Evolutionary conservation across 2,113 vertebrate species (phyloP), one percentile per base, ranked within the genome.

Genomic region (Centropus bengalensis): DNA sequence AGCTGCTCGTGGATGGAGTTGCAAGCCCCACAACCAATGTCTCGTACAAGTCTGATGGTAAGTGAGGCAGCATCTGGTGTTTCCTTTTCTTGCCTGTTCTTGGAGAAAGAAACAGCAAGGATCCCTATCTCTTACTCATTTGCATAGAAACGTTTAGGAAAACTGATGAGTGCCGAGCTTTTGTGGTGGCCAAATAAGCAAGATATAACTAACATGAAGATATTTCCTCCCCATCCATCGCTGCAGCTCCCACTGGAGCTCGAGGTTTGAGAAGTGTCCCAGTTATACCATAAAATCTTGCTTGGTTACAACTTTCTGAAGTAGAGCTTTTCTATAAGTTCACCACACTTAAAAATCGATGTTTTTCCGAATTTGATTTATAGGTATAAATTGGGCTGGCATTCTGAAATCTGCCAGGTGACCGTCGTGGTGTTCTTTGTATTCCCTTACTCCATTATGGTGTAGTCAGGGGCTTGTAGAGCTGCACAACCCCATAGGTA

Each of bases 1-100:
- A 64, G 56, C 32, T 97, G 56, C 63, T 84, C 59, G 56, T 97
- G 27, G 93, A 98, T 27, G 95, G 93, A 9, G 55, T 90, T 28
- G 82, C 88, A 89, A 95, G 89, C 52, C 36, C 86, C 42, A 33
- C 12, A 0, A 45, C 45, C 2, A 96, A 89, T 4, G 18, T 96
- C 40, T 96, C 97, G 1, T 68, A 95, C 5, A 2, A 32, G 18
- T 70, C 93, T 91, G 30, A 78, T 76, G 93, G 97, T 98, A 83
- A 86, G 97, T 91, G 74, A 22, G 26, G 51, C 76, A 51, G 33
- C 28, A 32, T 19, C 3, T 27, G 12, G 10, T 83, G 36, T 21
- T 86, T 64, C 7, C 18, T 63, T 71, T 80, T 30, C 52, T 51
- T 2, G 1, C 8, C 8, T 9, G 12, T 9, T 28, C 47, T 56